These are phyloP conservation scores for Agrochola lychnidis DNA, from an alignment of 2,888 invertebrate species.

Conservation along the genomic window DNA sequence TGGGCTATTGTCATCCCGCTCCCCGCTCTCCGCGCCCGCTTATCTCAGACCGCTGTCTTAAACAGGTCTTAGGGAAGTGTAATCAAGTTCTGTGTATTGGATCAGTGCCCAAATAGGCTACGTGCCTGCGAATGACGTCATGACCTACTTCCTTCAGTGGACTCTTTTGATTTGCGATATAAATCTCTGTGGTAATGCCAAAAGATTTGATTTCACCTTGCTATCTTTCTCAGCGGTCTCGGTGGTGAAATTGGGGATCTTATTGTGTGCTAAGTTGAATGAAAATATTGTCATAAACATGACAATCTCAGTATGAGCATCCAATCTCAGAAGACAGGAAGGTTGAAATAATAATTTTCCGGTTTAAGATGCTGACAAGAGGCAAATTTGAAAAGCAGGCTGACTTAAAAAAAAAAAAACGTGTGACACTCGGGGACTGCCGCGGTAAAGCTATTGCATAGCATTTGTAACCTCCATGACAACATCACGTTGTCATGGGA, in stretches of 20 bases:
- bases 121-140: conserved; percentile 20
- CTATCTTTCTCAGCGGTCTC: neutral
- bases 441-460: no score
- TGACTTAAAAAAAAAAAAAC: no score
- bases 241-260: neutral
- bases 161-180: conserved; percentile 16
- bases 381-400: no score
- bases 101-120: conserved; percentile 24
- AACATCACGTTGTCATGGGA: no score
- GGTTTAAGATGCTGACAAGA: no score
- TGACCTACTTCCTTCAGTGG: neutral
- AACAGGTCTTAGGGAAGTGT: neutral
- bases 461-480: no score
- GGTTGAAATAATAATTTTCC: no score
- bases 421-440: no score
- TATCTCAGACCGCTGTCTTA: conserved; percentile 16
- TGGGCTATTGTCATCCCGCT: neutral
- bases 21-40: neutral
- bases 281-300: neutral
- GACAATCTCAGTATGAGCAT: neutral
- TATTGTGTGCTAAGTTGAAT: neutral
- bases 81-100: conserved; percentile 22
- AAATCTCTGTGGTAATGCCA: neutral
- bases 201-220: neutral
- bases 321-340: neutral